Percentiles rank a stretch among this genome's conserved stretches.
These are phyloP conservation scores for Agrotis clavis DNA, from an alignment of 2,888 invertebrate genomes.

Conservation along the genomic window DNA sequence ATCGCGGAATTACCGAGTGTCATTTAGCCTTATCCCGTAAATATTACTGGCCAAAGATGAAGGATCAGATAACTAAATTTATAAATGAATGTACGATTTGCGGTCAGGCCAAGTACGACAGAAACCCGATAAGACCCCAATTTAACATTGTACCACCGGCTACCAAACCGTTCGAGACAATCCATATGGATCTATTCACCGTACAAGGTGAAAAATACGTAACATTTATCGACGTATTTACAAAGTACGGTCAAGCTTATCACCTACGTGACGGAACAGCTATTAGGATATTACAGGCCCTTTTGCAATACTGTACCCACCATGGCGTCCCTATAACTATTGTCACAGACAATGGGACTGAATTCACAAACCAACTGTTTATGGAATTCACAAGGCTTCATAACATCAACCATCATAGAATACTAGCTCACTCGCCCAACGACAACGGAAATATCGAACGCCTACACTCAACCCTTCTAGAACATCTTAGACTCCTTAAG, in stretches of 20 bases:
- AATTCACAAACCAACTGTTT: slow-evolving; percentile 3
- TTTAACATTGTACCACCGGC: not conserved
- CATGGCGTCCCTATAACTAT: slow-evolving; percentile 15
- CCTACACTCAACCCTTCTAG: not conserved
- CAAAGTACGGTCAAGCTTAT: not conserved
- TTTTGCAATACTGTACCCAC: slow-evolving; percentile 2
- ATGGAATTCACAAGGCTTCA: slow-evolving; percentile 5
- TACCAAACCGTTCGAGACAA: not conserved
- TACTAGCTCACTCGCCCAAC: slow-evolving; percentile 1
- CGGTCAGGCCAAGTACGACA: not conserved
- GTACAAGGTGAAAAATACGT: not conserved
- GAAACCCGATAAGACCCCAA: not conserved
- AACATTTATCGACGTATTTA: not conserved
- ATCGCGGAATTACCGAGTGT: slow-evolving; percentile 1
- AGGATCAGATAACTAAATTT: slow-evolving; percentile 1
- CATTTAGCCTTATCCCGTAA: not conserved
- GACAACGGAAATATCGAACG: not conserved
- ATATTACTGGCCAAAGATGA: slow-evolving; percentile 3
- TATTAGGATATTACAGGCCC: not conserved
- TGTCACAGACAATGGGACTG: slow-evolving; percentile 13
- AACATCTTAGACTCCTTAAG: slow-evolving; percentile 1
- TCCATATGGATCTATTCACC: not conserved
- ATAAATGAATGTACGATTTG: not conserved
- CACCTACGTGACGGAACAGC: not conserved
- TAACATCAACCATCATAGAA: not conserved